phyloP scores from a whole-genome alignment of 1,140 invertebrate genomes.

The Drosophila virilis region DNA sequence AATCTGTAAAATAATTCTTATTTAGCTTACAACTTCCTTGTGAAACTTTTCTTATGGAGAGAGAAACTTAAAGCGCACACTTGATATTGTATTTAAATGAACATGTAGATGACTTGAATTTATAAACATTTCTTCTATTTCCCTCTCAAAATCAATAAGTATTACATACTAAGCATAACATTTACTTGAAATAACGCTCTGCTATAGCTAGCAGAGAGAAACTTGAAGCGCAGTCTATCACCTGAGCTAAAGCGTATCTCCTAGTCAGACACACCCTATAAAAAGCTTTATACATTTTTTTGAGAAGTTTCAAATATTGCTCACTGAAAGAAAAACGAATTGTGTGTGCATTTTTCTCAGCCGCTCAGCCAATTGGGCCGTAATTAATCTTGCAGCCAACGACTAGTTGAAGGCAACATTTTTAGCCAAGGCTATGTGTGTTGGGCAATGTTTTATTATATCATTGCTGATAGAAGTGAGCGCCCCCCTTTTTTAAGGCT shows the following conservation, averaged over 20 bases:
- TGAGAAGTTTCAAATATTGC: conserved; percentile 66
- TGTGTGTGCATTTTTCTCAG: conserved; percentile 7
- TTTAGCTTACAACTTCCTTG: no score
- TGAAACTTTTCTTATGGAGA: no score
- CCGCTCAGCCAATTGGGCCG: conserved; percentile 61
- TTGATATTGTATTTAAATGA: no score
- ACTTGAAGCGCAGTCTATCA: not conserved
- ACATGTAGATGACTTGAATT: no score
- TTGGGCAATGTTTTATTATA: conserved; percentile 56
- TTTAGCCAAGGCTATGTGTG: conserved; percentile 22
- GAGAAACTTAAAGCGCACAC: no score
- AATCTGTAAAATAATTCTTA: no score
- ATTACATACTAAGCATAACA: no score
- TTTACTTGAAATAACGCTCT: no score
- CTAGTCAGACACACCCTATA: not conserved
- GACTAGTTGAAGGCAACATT: conserved; percentile 37
- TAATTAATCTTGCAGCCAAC: conserved; percentile 72
- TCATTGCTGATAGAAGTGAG: conserved; percentile 11
- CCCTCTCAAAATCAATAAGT: no score
- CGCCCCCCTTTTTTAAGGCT: conserved; percentile 20
- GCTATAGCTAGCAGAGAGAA: not conserved
- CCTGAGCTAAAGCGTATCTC: not conserved
- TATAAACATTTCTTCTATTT: no score
- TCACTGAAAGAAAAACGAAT: conserved; percentile 46
- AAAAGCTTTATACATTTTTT: not conserved